These are phyloP conservation scores for Penelope pileata DNA, from an alignment of 2,113 vertebrate genomes.

Conservation along the genomic window DNA sequence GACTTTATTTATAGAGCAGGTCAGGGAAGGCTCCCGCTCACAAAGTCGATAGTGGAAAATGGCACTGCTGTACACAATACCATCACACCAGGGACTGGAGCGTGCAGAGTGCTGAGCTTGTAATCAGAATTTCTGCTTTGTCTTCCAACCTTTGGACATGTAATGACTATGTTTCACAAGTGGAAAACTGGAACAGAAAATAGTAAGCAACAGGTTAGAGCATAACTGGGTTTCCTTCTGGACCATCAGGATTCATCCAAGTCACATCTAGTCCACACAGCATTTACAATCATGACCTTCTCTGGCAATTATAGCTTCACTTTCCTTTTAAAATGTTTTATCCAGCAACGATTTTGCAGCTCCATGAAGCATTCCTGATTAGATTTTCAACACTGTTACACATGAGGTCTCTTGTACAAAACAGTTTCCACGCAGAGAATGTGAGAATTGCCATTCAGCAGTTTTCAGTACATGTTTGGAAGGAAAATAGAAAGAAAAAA, in stretches of 20 bases:
- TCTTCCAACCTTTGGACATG: background rate
- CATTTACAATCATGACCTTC: background rate
- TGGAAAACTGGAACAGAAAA: background rate
- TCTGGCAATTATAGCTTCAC: constrained; percentile 47
- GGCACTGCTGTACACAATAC: background rate
- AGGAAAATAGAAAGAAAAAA: background rate
- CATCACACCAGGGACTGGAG: background rate
- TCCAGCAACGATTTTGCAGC: constrained; percentile 34
- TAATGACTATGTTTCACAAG: background rate
- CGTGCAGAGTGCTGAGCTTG: constrained; percentile 9
- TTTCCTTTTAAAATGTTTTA: constrained; percentile 56
- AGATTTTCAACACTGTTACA: constrained; percentile 62
- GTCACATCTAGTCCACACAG: background rate
- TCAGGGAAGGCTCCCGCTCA: background rate
- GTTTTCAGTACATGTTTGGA: background rate
- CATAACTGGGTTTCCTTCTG: background rate
- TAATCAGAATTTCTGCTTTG: constrained; percentile 15
- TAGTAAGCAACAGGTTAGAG: background rate
- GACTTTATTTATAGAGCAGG: background rate
- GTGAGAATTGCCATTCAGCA: background rate
- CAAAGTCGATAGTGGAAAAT: background rate
- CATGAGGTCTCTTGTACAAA: constrained; percentile 19
- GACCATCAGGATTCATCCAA: background rate
- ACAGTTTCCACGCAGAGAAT: background rate
- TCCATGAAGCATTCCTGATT: constrained; percentile 62